phyloP scores from a whole-genome alignment of 2,888 invertebrate genomes.

The Lasioglossum leucozonium region DNA sequence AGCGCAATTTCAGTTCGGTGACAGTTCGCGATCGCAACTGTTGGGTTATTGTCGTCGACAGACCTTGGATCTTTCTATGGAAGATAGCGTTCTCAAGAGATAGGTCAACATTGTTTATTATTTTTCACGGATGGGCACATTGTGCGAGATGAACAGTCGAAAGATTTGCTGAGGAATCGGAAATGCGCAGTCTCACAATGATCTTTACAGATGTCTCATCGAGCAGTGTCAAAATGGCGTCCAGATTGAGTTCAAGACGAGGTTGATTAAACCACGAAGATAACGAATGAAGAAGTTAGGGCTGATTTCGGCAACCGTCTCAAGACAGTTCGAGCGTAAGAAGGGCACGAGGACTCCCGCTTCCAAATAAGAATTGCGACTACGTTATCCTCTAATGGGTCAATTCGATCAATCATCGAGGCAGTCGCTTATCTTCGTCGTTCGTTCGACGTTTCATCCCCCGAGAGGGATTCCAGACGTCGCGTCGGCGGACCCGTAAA shows the following conservation, averaged over 20 bases:
- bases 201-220: neutral
- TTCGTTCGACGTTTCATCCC: neutral
- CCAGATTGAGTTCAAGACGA: too few species aligned
- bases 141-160: neutral
- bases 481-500: neutral
- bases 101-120: neutral
- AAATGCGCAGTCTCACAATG: neutral
- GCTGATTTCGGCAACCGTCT: neutral
- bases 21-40: neutral
- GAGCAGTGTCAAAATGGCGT: neutral
- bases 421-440: neutral
- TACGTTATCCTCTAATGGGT: neutral
- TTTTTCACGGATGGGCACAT: neutral
- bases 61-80: neutral
- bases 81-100: too few species aligned
- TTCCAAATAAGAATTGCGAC: neutral
- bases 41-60: neutral
- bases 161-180: neutral
- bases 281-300: neutral
- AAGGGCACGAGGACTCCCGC: too few species aligned
- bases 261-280: neutral
- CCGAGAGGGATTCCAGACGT: neutral
- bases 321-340: neutral
- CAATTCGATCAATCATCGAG: neutral
- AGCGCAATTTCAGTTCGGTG: neutral